phyloP scores from a whole-genome alignment of 2,797 vertebrate species.

The Spinus pinus region DNA sequence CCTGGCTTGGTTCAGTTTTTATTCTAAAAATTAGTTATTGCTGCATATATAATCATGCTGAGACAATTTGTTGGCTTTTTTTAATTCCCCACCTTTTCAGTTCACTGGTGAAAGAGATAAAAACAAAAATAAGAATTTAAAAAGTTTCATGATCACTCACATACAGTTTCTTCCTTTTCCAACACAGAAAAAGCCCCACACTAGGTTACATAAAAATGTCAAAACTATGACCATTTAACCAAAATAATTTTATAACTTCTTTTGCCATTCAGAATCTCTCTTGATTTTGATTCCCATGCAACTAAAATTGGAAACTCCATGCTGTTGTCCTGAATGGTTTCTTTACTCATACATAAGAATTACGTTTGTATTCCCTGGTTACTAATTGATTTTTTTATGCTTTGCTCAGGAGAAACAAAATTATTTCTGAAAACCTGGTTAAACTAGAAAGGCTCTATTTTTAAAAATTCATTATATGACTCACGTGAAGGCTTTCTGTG shows the following conservation, averaged over 20 bases:
- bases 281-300: neutral
- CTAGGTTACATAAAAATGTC: neutral
- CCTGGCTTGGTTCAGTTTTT: neutral
- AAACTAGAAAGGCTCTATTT: neutral
- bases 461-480: neutral
- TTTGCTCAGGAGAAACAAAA: neutral
- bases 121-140: neutral
- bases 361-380: neutral
- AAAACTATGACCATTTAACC: neutral
- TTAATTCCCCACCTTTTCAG: neutral
- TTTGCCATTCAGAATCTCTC: neutral
- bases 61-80: neutral
- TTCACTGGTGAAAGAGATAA: neutral
- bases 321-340: neutral
- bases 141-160: neutral
- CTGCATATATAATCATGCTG: neutral
- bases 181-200: fast-evolving
- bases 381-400: neutral
- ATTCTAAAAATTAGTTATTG: neutral
- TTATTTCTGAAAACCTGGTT: neutral
- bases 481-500: neutral
- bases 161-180: neutral
- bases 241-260: neutral
- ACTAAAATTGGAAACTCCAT: neutral
- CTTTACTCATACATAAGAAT: neutral